Base-by-base conservation (phyloP, 1,140 invertebrate genomes). In the Venturia canescens region DNA sequence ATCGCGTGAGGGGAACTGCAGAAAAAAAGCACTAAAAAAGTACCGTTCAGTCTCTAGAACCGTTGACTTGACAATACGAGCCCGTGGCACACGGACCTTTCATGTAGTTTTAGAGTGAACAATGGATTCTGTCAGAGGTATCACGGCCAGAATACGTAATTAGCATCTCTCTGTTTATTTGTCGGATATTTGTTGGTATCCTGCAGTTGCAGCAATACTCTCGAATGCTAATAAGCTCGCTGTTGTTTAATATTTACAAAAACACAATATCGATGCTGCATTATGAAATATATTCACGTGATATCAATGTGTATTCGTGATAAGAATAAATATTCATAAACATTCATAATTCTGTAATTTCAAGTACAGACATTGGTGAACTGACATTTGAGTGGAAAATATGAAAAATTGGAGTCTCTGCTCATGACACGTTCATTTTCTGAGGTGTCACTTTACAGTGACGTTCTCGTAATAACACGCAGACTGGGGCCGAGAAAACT, bases 11-110 rank as follows among this genome's bases (percentile, higher is more conserved):
- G 21, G 60, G 23, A 63, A 63, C 1, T 63, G 9, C 23, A 63
- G 23, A 26, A 63, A 63, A 63, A 63, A 63, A 63, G 3, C 3
- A 63, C n/a, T 15, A 63, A 63, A 63, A 63, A 63, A 63, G 23
- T 63, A 63, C 60, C 60, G 60, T 63, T 23, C 60, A 27, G n/a
- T 26, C 21, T n/a, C 3, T 63, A 63, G 23, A 63, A 63, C 23
- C 7, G 60, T 63, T 23, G 60, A 63, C 15, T 63, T 23, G 60
- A 63, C 60, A 63, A 63, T 27, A 63, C n/a, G 60, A 23, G 27
- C 23, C 60, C n/a, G 60, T 63, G 60, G 60, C 60, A 63, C 60
- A 63, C 60, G 60, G 26, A 63, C 27, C 60, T 18, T 44, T 63
- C 23, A 23, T 63, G 60, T 26, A 23, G n/a, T 13, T 26, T 63